Evolutionary conservation across 1,140 invertebrate genomes (phyloP).

Genomic region (Pararge aegeria): DNA sequence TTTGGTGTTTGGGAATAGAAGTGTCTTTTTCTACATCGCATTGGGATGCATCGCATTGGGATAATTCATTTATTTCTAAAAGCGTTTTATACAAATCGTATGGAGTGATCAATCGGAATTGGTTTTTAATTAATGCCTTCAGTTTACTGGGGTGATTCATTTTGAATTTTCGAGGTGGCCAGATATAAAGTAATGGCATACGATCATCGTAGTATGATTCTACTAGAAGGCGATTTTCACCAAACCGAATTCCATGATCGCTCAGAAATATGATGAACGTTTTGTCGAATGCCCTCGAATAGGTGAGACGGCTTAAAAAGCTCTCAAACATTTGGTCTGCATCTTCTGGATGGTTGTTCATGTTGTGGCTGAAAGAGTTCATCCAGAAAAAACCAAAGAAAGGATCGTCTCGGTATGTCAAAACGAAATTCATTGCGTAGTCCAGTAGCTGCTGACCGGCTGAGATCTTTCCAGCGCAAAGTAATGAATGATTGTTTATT

Average conservation of each 20-base stretch:
- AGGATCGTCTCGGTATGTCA: slow-evolving; percentile 79
- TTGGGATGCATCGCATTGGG: slow-evolving; percentile 50
- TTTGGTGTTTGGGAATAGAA: slow-evolving; percentile 84
- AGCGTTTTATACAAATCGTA: slow-evolving; percentile 87
- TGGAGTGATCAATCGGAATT: slow-evolving; percentile 84
- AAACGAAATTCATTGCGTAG: slow-evolving; percentile 82
- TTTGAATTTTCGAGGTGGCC: slow-evolving; percentile 85
- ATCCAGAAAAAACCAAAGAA: slow-evolving; percentile 88
- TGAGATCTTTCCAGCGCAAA: slow-evolving; percentile 80
- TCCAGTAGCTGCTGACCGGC: slow-evolving; percentile 81
- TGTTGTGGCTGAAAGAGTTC: slow-evolving; percentile 85
- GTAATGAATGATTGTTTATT: slow-evolving; percentile 51
- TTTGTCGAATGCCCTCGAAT: slow-evolving; percentile 79
- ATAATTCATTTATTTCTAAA: slow-evolving; percentile 69
- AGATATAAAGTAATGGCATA: slow-evolving; percentile 88
- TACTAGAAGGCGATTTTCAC: slow-evolving; percentile 85
- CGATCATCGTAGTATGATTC: slow-evolving; percentile 91
- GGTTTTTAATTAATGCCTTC: slow-evolving; percentile 83
- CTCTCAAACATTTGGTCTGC: slow-evolving; percentile 80
- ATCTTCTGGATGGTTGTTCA: slow-evolving; percentile 81
- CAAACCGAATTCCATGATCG: slow-evolving; percentile 93
- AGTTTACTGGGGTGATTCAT: slow-evolving; percentile 80
- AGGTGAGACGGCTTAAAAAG: slow-evolving; percentile 79
- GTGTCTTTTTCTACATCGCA: slow-evolving; percentile 60
- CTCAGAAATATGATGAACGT: slow-evolving; percentile 88